These are phyloP conservation scores for Linnaemya tessellans DNA, from an alignment of 2,888 invertebrate species.

Conservation along the genomic window DNA sequence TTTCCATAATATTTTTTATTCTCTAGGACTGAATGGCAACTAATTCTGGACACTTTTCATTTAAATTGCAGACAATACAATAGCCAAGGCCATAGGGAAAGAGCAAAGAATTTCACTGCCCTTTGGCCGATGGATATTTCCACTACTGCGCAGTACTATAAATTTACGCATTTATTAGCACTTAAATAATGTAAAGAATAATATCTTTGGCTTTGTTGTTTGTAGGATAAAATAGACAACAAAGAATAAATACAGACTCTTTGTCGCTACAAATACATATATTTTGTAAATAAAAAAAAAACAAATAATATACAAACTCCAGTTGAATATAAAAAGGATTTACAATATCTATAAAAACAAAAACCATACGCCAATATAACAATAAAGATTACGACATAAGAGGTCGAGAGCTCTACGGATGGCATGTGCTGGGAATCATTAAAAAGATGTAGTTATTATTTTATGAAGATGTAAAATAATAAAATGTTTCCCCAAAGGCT, in stretches of 20 bases:
- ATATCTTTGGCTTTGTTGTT: not conserved
- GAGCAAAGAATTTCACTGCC: too few species aligned
- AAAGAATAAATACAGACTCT: slow-evolving; percentile 34
- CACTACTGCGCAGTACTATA: not conserved
- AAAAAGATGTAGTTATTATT: slow-evolving; percentile 14
- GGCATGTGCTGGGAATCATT: slow-evolving; percentile 52
- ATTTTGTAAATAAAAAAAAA: too few species aligned
- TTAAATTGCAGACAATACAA: too few species aligned
- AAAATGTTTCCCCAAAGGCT: not conserved
- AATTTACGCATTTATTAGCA: not conserved
- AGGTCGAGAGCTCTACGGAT: not conserved
- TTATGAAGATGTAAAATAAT: slow-evolving; percentile 9
- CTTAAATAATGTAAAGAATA: not conserved
- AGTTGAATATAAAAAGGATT: not conserved
- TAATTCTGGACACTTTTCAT: too few species aligned
- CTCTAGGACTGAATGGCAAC: too few species aligned
- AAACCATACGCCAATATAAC: not conserved
- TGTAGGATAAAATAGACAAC: not conserved
- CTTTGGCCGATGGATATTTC: not conserved
- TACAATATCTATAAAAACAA: not conserved
- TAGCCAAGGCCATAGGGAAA: too few species aligned
- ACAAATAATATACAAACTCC: not conserved
- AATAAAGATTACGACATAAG: not conserved
- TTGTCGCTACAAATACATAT: slow-evolving; percentile 18
- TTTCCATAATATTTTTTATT: too few species aligned